A percentile compares a stretch with the other conserved stretches of the same genome.
phyloP scores from a whole-genome alignment of 1,140 invertebrate species.

The Drosophila elegans region DNA sequence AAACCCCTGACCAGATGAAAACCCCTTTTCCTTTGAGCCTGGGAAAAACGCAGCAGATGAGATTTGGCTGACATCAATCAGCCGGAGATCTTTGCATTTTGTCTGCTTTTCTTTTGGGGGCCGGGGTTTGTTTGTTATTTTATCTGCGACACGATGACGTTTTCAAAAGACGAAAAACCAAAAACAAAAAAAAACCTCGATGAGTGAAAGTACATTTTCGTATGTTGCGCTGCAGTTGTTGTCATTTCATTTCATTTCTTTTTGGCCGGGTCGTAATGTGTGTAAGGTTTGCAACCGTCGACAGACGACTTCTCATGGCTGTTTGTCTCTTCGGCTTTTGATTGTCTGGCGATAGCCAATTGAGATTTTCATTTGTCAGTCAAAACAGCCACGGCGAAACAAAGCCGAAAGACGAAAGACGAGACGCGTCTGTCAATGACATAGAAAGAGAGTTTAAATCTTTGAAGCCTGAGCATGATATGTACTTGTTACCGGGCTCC shows the following conservation, averaged over 20 bases:
- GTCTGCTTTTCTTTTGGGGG: conserved; percentile 32
- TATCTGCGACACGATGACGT: conserved; percentile 78
- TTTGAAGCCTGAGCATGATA: conserved; percentile 59
- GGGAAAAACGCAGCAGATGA: conserved; percentile 48
- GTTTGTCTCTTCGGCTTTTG: conserved; percentile 64
- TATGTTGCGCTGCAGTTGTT: conserved; percentile 63
- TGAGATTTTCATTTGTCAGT: conserved; percentile 83
- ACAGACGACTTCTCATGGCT: conserved; percentile 60
- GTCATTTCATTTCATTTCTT: conserved; percentile 65
- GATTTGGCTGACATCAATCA: conserved; percentile 65
- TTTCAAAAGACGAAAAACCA: conserved; percentile 68
- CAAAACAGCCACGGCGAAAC: conserved; percentile 48
- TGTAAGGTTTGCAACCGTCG: conserved; percentile 76
- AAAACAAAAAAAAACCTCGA: conserved; percentile 58
- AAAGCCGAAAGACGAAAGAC: conserved; percentile 34
- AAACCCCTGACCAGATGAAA: conserved; percentile 29
- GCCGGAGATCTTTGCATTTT: conserved; percentile 57
- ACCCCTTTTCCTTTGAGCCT: conserved; percentile 17
- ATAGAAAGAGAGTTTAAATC: conserved; percentile 76
- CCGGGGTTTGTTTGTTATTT: conserved; percentile 47
- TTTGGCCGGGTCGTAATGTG: conserved; percentile 72
- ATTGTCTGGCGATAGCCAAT: conserved; percentile 81
- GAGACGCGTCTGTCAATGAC: conserved; percentile 75
- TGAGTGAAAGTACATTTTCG: conserved; percentile 82
- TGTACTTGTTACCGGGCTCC: conserved; percentile 60